Percentiles rank a stretch among this genome's conserved stretches.
phyloP scores from a whole-genome alignment of 2,888 invertebrate genomes.

The Apamea sordens region DNA sequence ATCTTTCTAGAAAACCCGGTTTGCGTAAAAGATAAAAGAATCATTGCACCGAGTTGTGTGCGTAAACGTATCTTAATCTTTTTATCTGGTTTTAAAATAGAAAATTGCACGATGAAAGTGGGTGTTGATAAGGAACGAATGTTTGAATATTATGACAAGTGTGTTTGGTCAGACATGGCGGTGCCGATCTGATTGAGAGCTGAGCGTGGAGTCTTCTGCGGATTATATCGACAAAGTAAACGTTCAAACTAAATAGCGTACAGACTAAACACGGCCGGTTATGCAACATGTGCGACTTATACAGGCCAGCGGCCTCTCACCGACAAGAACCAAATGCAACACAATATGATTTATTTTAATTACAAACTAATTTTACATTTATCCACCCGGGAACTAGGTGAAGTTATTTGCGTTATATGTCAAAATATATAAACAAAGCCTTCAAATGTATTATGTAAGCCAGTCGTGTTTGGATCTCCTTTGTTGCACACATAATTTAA shows the following conservation, averaged over 20 bases:
- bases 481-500: constrained; percentile 42
- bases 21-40: constrained; percentile 44
- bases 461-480: constrained; percentile 53
- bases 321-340: constrained; percentile 64
- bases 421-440: constrained; percentile 64
- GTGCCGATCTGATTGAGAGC: constrained; percentile 69
- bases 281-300: constrained; percentile 62
- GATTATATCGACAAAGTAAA: constrained; percentile 74
- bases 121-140: constrained; percentile 59
- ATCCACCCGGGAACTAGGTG: constrained; percentile 57
- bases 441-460: constrained; percentile 48
- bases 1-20: constrained; percentile 43
- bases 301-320: constrained; percentile 56
- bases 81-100: constrained; percentile 59
- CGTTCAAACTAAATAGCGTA: constrained; percentile 69
- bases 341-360: constrained; percentile 68
- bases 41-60: constrained; percentile 36
- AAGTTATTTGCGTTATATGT: constrained; percentile 56
- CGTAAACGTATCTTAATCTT: constrained; percentile 54
- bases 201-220: constrained; percentile 68
- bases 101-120: constrained; percentile 44
- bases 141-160: constrained; percentile 62
- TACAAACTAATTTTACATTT: constrained; percentile 55
- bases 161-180: constrained; percentile 74
- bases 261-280: constrained; percentile 73